Evolutionary conservation across 1,140 invertebrate genomes (phyloP).

Genomic region (Drosophila subobscura): DNA sequence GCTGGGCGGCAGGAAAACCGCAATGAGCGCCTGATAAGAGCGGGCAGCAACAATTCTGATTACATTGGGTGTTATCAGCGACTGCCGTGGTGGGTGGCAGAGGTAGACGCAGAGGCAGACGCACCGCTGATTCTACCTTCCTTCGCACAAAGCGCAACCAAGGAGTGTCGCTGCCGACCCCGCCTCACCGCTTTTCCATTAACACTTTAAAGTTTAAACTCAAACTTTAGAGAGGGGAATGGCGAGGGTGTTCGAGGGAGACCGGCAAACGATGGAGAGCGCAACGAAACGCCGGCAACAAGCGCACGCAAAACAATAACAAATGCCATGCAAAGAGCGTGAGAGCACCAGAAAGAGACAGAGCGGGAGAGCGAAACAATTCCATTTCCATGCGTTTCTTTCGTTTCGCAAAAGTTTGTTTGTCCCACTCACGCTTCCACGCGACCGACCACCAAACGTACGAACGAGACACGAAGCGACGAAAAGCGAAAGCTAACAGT

Average conservation of each 20-base stretch:
- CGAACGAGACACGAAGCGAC: slow-evolving; percentile 12
- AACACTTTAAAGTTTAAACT: slow-evolving; percentile 7
- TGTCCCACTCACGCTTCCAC: slow-evolving; percentile 75
- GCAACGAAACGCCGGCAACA: slow-evolving; percentile 48
- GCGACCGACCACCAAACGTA: slow-evolving; percentile 28
- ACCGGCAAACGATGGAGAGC: slow-evolving; percentile 46
- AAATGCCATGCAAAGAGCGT: slow-evolving; percentile 27
- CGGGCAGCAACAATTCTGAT: slow-evolving; percentile 29
- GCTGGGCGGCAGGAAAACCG: slow-evolving; percentile 9
- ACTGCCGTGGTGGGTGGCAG: background rate
- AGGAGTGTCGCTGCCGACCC: background rate
- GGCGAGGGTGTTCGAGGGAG: slow-evolving; percentile 12
- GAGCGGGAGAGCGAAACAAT: slow-evolving; percentile 25
- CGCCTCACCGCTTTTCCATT: background rate
- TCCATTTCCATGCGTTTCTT: slow-evolving; percentile 49
- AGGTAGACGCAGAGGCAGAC: slow-evolving; percentile 34
- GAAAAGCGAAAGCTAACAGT: slow-evolving; percentile 50
- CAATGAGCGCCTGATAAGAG: slow-evolving; percentile 42
- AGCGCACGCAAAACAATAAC: slow-evolving; percentile 59
- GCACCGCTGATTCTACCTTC: slow-evolving; percentile 12
- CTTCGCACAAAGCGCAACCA: slow-evolving; percentile 30
- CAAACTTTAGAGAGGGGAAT: background rate
- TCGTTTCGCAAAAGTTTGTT: slow-evolving; percentile 43
- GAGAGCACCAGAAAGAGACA: slow-evolving; percentile 25
- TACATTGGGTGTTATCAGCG: slow-evolving; percentile 27